Evolutionary conservation across 1,140 invertebrate species (phyloP), one percentile per base, ranked within the genome.

Genomic region (Zelostemma sp.): DNA sequence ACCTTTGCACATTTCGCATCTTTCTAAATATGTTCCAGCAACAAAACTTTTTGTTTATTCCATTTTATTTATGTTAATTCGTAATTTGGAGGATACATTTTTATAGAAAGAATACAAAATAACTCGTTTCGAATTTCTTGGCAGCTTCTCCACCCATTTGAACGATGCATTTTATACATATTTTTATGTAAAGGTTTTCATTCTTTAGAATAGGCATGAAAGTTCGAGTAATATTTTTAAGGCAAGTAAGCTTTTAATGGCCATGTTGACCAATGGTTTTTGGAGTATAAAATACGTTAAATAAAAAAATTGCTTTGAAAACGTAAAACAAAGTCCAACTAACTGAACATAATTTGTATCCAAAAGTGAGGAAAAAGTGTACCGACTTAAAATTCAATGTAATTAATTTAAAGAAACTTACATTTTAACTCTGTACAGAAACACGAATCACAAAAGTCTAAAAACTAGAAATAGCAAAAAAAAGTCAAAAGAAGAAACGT

Each of bases 21-120:
- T 19, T 12, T 18, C 49, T 55, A 58, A 53, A 50, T 66, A 66
- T 18, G 38, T 33, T 58, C 59, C 17, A 59, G 59, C 50, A 66
- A 66, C 63, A 59, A 64, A 49, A 28, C 49, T 54, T 18, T 66
- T 38, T 12, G 2, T 38, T 38, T 11, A 31, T 31, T 31, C 11
- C 53, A 64, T 49, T 65, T 57, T 63, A 50, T 31, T 53, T 41
- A 46, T 46, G n/a, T 45, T 43, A 50, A 38, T 12, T 4, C 9
- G 35, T 38, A 38, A 3, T 12, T 11, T 38, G 2, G 11, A 43
- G 12, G 8, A 43, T 16, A 43, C 40, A 14, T 43, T 43, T 43
- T 16, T 1, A 16, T 2, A 6, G 1, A 43, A 43, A 43, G 6
- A 43, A 16, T 43, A 43, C 14, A 43, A 16, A 43, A 43, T 16